Evolutionary conservation across 35 echinoderm and acorn worm genomes (phyloP), one percentile per base, ranked within the genome.

Genomic region (Acanthaster planci): DNA sequence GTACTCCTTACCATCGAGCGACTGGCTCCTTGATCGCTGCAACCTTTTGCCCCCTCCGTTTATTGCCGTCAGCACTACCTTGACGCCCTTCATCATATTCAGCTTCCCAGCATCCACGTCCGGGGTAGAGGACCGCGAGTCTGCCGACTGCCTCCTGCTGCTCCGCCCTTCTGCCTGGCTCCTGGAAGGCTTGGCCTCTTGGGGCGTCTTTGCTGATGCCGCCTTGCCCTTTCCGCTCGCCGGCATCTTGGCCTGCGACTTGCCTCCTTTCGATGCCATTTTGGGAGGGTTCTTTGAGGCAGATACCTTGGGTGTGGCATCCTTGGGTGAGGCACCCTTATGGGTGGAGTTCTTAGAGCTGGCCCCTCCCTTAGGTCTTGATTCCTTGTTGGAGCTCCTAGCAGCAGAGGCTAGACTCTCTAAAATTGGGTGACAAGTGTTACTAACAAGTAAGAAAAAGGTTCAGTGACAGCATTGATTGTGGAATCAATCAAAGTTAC

Each of bases 1-100:
- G 42, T 12, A 47, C 12, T 47, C 42, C 4, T 47, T 34, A 35
- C 34, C 64, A 72, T 72, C 64, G 10, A 72, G 9, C 22, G 64
- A 72, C 64, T 72, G 64, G 64, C 64, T 72, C 64, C 64, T 72
- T 72, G 64, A 35, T 72, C 64, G 22, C 64, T 72, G 64, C 64
- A 27, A 26, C 30, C 34, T 72, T 26, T 26, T 72, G 64, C 64
- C 30, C 26, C 64, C 64, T 27, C 64, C 64, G 34, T 72, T 72
- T 19, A 72, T 26, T 14, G 64, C 64, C 14, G 64, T 35, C 23
- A 72, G 64, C 26, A 72, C 64, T 14, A 72, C 64, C 64, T 72
- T 72, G 21, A 72, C 64, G 0, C 64, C 64, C 34, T 72, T 72
- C 29, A 72, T 72, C 64, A 72, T 72, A 10, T 72, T 72, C n/a